Conservation (phyloP, 2,113 vertebrate species). For the Malurus elegans region DNA sequence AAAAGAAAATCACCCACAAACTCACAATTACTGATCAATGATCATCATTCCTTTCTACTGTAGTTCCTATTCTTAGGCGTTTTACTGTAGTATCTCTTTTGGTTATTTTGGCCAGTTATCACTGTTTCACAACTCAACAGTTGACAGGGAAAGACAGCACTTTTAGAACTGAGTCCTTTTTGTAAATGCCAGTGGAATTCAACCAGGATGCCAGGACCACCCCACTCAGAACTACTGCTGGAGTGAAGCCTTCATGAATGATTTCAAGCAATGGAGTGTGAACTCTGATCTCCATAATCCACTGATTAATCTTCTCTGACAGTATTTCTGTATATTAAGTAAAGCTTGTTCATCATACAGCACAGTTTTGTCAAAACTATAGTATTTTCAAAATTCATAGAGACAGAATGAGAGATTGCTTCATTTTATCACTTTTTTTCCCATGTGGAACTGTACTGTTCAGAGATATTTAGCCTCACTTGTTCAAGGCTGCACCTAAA, state of each 20-base stretch:
- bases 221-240: neutral
- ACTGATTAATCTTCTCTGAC: neutral
- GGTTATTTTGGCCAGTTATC: neutral
- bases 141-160: neutral
- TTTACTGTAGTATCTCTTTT: neutral
- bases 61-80: neutral
- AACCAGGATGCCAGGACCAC: neutral
- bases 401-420: neutral
- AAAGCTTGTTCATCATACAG: neutral
- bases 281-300: neutral
- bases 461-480: neutral
- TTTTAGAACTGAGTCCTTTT: neutral
- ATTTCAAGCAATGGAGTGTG: neutral
- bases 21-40: neutral
- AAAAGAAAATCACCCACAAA: neutral
- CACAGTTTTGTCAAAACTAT: neutral
- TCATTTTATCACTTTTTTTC: neutral
- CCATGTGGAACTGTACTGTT: neutral
- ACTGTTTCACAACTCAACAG: neutral
- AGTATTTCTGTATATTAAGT: neutral
- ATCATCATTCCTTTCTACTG: fast-evolving
- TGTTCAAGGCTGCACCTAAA: neutral
- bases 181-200: neutral
- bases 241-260: neutral
- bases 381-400: neutral